Percentiles rank a stretch among this genome's conserved stretches.
phyloP scores from a whole-genome alignment of 2,888 invertebrate species.

The Beris morrisii region DNA sequence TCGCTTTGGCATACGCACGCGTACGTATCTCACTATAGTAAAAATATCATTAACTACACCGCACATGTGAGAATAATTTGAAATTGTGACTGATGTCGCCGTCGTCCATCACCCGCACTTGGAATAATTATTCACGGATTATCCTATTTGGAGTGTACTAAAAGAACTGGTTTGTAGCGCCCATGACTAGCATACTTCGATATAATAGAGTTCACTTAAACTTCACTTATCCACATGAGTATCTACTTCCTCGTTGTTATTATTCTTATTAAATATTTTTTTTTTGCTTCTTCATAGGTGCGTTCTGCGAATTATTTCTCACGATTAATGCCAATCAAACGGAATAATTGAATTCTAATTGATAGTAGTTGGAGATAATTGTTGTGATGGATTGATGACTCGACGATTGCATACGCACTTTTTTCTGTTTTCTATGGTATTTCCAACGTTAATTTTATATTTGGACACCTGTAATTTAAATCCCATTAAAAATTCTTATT shows the following conservation, averaged over 20 bases:
- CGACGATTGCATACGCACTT: conserved; percentile 3
- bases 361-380: conserved; percentile 22
- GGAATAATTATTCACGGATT: conserved; percentile 25
- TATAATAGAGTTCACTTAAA: conserved; percentile 16
- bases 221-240: not conserved
- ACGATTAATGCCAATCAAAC: conserved; percentile 10
- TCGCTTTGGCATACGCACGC: too few species aligned
- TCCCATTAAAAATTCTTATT: not conserved
- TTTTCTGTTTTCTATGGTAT: not conserved
- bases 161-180: conserved; percentile 7
- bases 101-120: conserved; percentile 14
- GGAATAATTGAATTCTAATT: conserved; percentile 10
- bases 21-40: too few species aligned
- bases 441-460: not conserved
- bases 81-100: conserved; percentile 19
- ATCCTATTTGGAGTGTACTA: conserved; percentile 2
- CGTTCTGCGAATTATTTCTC: not conserved
- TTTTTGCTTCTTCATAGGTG: conserved; percentile 7
- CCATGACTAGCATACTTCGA: conserved; percentile 18
- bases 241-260: conserved; percentile 13
- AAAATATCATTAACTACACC: too few species aligned
- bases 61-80: too few species aligned
- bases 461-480: conserved; percentile 21
- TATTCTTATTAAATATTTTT: conserved; percentile 3
- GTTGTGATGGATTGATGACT: conserved; percentile 13